Conservation (phyloP, 1,140 invertebrate species). For the Vollenhovia emeryi region DNA sequence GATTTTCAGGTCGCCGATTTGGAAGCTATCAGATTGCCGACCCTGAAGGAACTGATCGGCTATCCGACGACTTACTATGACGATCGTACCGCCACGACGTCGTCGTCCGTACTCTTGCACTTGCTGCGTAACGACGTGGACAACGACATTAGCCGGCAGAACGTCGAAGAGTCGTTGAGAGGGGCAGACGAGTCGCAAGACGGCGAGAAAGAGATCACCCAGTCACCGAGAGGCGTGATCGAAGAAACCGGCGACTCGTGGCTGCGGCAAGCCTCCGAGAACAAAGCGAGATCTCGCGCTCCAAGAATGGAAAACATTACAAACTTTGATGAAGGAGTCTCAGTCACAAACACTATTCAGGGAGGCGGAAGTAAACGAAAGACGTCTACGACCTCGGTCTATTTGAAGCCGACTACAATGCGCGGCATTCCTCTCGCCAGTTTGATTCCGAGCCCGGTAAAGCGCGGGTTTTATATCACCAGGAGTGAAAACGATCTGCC, state of each 20-base stretch:
- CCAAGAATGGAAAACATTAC: neutral
- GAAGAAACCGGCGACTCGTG: conserved; percentile 10
- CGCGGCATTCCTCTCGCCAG: conserved; percentile 53
- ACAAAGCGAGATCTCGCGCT: conserved; percentile 19
- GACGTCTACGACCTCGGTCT: neutral
- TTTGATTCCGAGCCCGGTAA: neutral
- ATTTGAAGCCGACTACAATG: conserved; percentile 64
- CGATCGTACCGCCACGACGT: conserved; percentile 14
- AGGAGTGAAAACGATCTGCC: conserved; percentile 44
- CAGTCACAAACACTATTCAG: conserved; percentile 4
- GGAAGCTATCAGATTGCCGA: conserved; percentile 76
- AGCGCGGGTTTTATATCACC: conserved; percentile 77
- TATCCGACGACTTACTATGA: conserved; percentile 43
- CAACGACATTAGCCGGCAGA: conserved; percentile 28
- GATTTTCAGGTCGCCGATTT: conserved; percentile 82
- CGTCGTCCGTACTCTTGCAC: conserved; percentile 53
- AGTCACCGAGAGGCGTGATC: neutral
- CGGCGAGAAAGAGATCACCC: neutral
- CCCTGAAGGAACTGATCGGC: conserved; percentile 78
- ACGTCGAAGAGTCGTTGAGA: neutral
- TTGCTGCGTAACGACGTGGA: conserved; percentile 40
- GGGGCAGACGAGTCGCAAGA: neutral
- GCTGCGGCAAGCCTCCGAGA: conserved; percentile 28
- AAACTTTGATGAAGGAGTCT: conserved; percentile 53
- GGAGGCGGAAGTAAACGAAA: conserved; percentile 32